phyloP scores from a whole-genome alignment of 1,140 invertebrate species.

The Chironomus tepperi region DNA sequence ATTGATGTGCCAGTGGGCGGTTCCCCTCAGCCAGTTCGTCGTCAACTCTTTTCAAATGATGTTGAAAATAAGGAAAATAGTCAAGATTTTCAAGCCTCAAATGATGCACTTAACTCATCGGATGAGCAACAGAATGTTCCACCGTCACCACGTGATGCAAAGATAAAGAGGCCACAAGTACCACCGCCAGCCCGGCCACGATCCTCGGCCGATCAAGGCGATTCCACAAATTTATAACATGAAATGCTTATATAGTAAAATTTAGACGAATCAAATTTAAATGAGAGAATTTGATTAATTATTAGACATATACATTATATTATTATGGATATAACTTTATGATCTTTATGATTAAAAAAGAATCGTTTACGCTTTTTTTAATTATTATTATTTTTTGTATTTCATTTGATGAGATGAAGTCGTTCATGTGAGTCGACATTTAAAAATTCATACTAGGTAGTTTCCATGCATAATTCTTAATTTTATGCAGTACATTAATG shows the following conservation, averaged over 20 bases:
- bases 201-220: constrained; percentile 17
- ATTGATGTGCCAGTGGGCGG: constrained; percentile 44
- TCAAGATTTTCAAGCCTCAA: background rate
- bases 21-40: constrained; percentile 31
- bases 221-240: constrained; percentile 26
- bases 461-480: no score
- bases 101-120: background rate
- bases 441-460: no score
- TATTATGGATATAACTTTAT: background rate
- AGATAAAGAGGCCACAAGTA: constrained; percentile 25
- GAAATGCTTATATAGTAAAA: constrained; percentile 21
- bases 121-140: constrained; percentile 19
- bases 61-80: constrained; percentile 16
- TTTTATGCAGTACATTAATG: no score
- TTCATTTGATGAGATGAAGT: no score
- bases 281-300: background rate
- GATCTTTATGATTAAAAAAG: no score
- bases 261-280: background rate
- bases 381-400: no score
- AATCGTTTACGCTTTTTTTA: background rate
- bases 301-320: constrained; percentile 2
- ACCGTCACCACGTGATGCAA: constrained; percentile 24
- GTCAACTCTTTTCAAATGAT: background rate
- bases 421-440: no score
- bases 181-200: constrained; percentile 24